These are phyloP conservation scores for Ametastegia equiseti DNA, from an alignment of 2,888 invertebrate species.

Conservation along the genomic window DNA sequence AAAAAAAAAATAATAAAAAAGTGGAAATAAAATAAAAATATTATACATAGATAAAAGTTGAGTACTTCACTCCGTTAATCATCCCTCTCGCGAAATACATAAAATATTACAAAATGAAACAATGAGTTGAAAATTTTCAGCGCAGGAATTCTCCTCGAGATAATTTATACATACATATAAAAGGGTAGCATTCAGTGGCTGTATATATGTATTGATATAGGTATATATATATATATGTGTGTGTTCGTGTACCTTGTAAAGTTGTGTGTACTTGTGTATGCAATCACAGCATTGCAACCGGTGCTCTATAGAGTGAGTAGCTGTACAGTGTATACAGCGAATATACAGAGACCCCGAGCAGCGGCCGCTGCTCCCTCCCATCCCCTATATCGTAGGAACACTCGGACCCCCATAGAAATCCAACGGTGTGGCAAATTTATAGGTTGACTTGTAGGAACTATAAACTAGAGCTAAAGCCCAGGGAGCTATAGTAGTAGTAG, in stretches of 20 bases:
- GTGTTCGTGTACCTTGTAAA: not conserved
- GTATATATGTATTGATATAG: not conserved
- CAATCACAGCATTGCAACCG: conserved; percentile 38
- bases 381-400: conserved; percentile 9
- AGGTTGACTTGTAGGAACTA: conserved; percentile 44
- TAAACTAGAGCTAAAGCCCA: conserved; percentile 38
- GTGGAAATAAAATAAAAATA: not conserved
- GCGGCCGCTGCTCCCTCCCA: not conserved
- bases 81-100: not conserved
- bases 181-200: not conserved
- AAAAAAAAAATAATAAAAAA: not conserved
- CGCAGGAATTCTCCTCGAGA: conserved; percentile 15
- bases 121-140: not conserved
- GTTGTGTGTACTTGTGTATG: conserved; percentile 10
- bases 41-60: not conserved
- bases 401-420: conserved; percentile 56
- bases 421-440: conserved; percentile 44
- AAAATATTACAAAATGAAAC: conserved; percentile 2
- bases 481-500: not conserved
- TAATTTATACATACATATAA: conserved; percentile 31
- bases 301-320: not conserved
- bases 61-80: not conserved
- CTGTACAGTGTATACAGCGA: not conserved
- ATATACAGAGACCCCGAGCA: not conserved
- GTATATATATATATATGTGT: not conserved